Base-by-base conservation (phyloP, 2,888 invertebrate genomes). In the Glaucopsyche alexis region DNA sequence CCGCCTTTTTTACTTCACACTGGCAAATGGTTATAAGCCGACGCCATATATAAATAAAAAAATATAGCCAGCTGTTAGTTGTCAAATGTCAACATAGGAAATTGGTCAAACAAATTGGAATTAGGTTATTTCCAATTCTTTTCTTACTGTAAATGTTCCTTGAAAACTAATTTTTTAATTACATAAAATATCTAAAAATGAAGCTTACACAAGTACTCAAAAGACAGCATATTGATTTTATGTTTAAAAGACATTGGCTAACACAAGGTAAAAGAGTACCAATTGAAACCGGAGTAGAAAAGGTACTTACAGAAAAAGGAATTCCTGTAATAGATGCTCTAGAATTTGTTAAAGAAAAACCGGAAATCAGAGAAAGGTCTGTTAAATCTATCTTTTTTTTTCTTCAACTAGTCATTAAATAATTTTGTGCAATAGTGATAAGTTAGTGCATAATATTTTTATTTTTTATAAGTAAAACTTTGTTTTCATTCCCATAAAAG, bases 231-330 rank as follows among this genome's bases (percentile, higher is more conserved):
- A 94, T 96, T 78, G 96, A 94, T 66, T 95, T 95, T 91, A 94
- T 95, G 91, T 95, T 95, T 78, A 95, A 95, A 84, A 94, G 93
- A 76, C 94, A 96, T 84, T 97, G 97, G 97, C 86, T 94, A 77
- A 79, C 94, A 3, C 95, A 95, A 87, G 95, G 96, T 0, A 94
- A 94, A 82, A 93, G 95, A 77, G 88, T 88, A 75, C 89, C 95
- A 0, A 76, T 86, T 7, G 93, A 95, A 71, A 94, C 94, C 3
- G 92, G 92, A 0, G 89, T 94, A 1, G 94, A 94, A 78, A 84
- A 91, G 47, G 82, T 89, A 73, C 85, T 97, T 64, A 85, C 88
- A 76, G 85, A 91, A 73, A 87, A 91, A 79, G 95, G 95, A n/a
- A 93, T 96, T 73, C 82, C 90, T 70, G 89, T 96, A 8, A 89